Evolutionary conservation across 2,797 vertebrate genomes (phyloP).

Genomic region (Moxostoma hubbsi): DNA sequence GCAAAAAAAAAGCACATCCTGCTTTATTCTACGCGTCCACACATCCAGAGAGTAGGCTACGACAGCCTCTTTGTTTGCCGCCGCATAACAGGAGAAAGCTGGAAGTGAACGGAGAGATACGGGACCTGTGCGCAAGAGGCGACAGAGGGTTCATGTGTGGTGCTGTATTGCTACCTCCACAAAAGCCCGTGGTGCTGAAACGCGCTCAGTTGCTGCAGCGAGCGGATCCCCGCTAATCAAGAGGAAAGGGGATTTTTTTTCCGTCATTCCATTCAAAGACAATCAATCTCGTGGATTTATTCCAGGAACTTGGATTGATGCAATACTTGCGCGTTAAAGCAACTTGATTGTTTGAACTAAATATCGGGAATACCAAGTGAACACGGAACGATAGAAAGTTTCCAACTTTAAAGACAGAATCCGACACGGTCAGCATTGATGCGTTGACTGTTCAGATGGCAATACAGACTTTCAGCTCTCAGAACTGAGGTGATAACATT

Average conservation of each 20-base stretch:
- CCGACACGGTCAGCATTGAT: not conserved
- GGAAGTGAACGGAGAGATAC: slow-evolving; percentile 46
- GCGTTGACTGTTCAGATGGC: slow-evolving; percentile 21
- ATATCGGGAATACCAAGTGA: slow-evolving; percentile 5
- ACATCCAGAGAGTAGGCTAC: slow-evolving; percentile 54
- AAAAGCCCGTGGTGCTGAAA: slow-evolving; percentile 60
- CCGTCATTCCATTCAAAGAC: not conserved
- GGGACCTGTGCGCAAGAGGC: slow-evolving; percentile 29
- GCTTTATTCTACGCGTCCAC: slow-evolving; percentile 49
- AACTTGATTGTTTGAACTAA: not conserved
- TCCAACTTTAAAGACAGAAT: slow-evolving; percentile 17
- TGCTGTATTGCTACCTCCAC: slow-evolving; percentile 60
- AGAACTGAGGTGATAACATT: not conserved
- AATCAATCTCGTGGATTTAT: slow-evolving; percentile 13
- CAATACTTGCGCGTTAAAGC: not conserved
- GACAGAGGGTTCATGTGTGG: slow-evolving; percentile 45
- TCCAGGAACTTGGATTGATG: slow-evolving; percentile 18
- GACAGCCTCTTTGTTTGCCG: slow-evolving; percentile 68
- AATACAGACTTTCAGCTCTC: not conserved
- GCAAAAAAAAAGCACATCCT: slow-evolving; percentile 22
- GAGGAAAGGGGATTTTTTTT: slow-evolving; percentile 16
- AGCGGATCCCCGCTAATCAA: slow-evolving; percentile 58
- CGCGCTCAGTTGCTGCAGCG: slow-evolving; percentile 61
- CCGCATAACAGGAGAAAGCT: slow-evolving; percentile 55
- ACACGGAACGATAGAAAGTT: slow-evolving; percentile 14